Conservation (phyloP, 2,113 vertebrate species). For the Orientallactaga bullata region DNA sequence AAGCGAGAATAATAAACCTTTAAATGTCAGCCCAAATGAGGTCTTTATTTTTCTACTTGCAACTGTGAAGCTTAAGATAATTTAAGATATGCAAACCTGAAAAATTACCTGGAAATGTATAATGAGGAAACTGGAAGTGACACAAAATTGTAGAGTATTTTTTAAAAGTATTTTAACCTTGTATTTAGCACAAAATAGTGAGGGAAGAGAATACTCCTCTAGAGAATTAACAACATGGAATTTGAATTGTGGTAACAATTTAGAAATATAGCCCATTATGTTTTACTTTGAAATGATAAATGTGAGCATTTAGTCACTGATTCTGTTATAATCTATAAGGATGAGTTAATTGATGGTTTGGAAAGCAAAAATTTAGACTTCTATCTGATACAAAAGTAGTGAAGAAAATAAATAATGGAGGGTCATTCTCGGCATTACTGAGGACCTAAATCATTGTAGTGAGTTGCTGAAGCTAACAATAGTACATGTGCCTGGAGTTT, state of each 20-base stretch:
- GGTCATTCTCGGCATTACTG: background rate
- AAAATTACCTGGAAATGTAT: constrained; percentile 71
- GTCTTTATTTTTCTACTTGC: constrained; percentile 74
- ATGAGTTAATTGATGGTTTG: constrained; percentile 48
- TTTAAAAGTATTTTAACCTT: constrained; percentile 39
- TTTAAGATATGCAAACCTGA: constrained; percentile 66
- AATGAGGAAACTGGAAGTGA: constrained; percentile 36
- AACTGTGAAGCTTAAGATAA: constrained; percentile 63
- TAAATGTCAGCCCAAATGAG: constrained; percentile 78
- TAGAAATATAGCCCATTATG: background rate
- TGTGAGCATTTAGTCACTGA: background rate
- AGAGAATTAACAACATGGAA: constrained; percentile 42
- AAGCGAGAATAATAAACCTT: constrained; percentile 75
- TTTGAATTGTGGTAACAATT: constrained; percentile 40
- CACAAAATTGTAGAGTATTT: constrained; percentile 48
- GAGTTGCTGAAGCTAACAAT: background rate
- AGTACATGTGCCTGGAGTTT: constrained; percentile 6
- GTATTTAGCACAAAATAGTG: background rate
- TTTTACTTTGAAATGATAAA: constrained; percentile 50
- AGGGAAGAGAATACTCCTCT: constrained; percentile 26
- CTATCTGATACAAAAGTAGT: constrained; percentile 9
- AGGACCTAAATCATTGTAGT: constrained; percentile 24
- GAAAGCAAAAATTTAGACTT: constrained; percentile 33
- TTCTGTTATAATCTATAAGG: background rate
- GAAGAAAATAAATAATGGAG: constrained; percentile 50